Evolutionary conservation across 1,140 invertebrate genomes (phyloP), one percentile per base, ranked within the genome.

Genomic region (Chymomyza costata): DNA sequence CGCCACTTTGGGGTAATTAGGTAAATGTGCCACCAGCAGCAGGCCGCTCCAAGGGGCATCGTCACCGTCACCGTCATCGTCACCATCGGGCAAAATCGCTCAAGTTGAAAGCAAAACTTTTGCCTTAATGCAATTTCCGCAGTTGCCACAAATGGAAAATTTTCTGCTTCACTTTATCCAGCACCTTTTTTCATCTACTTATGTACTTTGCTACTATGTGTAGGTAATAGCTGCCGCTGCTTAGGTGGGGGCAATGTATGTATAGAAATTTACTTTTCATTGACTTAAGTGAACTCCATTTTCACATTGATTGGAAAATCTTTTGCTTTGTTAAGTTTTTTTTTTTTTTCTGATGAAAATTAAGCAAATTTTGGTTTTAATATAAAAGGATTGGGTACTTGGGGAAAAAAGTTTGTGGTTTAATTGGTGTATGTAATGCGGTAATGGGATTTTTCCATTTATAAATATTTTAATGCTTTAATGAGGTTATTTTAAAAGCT

Each of bases 111-210:
- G 73, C 34, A 73, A 80, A 78, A 78, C 55, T 73, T 78, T 67
- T 53, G 54, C 74, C 63, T 41, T 73, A 80, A 78, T 80, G 73
- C 73, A 80, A 78, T 78, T 78, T 78, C 49, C 73, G 55, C 73
- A 64, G 65, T 78, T 78, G 66, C 71, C 66, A 48, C 71, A 80
- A 78, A 78, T 78, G 66, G 63, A 80, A 71, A 63, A 78, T 80
- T 78, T 76, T 76, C 71, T 53, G 52, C 66, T 66, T 57, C 46
- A 62, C 28, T 51, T 57, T 11, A 7, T 39, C 48, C 13, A 47
- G 21, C 45, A 18, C 30, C 39, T 18, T 8, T 25, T 25, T 25
- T 5, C 3, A 25, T 25, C 21, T 25, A 8, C 21, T 25, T 8
- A 25, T 5, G 21, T 8, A 25, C 21, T 25, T 25, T 3, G 21